A percentile compares a stretch with the other conserved stretches of the same genome.
phyloP scores from a whole-genome alignment of 2,797 vertebrate genomes.

The Sebastolobus altivelis region DNA sequence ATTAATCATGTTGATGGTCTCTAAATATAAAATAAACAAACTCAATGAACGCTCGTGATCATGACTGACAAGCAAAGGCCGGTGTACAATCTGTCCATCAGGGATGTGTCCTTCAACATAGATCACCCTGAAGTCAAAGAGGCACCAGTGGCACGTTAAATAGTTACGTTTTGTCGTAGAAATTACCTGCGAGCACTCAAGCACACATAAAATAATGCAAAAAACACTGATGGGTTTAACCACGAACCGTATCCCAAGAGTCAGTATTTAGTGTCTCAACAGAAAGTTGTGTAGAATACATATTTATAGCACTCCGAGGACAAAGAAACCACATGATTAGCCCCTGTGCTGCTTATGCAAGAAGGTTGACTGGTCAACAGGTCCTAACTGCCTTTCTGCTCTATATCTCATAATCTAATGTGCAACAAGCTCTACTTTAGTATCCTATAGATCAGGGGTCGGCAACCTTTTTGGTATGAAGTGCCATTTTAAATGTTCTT shows the following conservation, averaged over 20 bases:
- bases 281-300: not conserved
- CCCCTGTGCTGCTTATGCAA: not conserved
- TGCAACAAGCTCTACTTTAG: too few relatives aligned
- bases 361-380: not conserved
- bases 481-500: too few relatives aligned
- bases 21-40: conserved; percentile 47
- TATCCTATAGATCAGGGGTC: too few relatives aligned
- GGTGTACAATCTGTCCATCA: conserved; percentile 6
- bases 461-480: too few relatives aligned
- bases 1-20: conserved; percentile 49
- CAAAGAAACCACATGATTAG: too few relatives aligned
- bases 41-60: conserved; percentile 36
- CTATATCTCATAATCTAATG: too few relatives aligned
- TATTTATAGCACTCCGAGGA: not conserved
- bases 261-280: not conserved
- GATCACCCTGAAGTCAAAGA: conserved; percentile 22
- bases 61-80: conserved; percentile 40
- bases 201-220: too few relatives aligned
- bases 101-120: conserved; percentile 7
- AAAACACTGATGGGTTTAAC: not conserved
- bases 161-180: not conserved
- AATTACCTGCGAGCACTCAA: too few relatives aligned
- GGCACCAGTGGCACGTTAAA: not conserved
- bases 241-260: not conserved
- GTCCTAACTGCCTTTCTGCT: not conserved